Evolutionary conservation across 2,888 invertebrate species (phyloP).

Genomic region (Ethmia dodecea): DNA sequence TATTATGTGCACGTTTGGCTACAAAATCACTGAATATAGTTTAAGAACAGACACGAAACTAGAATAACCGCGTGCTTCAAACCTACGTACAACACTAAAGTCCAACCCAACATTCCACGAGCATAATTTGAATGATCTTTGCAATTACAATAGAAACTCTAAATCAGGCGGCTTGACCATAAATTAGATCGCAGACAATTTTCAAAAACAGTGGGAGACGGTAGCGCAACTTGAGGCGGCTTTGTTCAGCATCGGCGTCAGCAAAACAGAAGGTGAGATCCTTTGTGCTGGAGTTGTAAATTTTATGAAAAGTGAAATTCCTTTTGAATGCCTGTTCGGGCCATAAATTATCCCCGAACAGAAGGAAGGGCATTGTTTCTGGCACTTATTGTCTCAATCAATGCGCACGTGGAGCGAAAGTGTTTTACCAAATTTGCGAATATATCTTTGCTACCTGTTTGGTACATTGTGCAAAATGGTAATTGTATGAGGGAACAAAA

Average conservation of each 20-base stretch:
- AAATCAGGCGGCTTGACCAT: conserved; percentile 61
- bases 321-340: conserved; percentile 69
- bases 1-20: too few species aligned
- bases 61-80: conserved; percentile 34
- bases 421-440: conserved; percentile 59
- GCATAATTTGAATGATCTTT: conserved; percentile 50
- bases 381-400: conserved; percentile 71
- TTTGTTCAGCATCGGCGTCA: conserved; percentile 68
- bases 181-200: conserved; percentile 71
- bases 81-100: conserved; percentile 51
- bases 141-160: conserved; percentile 67
- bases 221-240: conserved; percentile 68
- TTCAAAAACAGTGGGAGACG: conserved; percentile 76
- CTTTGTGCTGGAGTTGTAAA: conserved; percentile 73
- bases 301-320: conserved; percentile 78
- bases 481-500: conserved; percentile 18
- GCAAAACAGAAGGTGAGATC: conserved; percentile 75
- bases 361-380: conserved; percentile 69
- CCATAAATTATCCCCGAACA: conserved; percentile 72
- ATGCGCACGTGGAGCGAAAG: conserved; percentile 60
- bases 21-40: too few species aligned
- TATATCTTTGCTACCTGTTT: conserved; percentile 50
- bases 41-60: conserved; percentile 10
- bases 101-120: conserved; percentile 34
- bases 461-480: conserved; percentile 44